Base-by-base conservation (phyloP, 2,113 vertebrate genomes). In the Ptychochromis oligacanthus region DNA sequence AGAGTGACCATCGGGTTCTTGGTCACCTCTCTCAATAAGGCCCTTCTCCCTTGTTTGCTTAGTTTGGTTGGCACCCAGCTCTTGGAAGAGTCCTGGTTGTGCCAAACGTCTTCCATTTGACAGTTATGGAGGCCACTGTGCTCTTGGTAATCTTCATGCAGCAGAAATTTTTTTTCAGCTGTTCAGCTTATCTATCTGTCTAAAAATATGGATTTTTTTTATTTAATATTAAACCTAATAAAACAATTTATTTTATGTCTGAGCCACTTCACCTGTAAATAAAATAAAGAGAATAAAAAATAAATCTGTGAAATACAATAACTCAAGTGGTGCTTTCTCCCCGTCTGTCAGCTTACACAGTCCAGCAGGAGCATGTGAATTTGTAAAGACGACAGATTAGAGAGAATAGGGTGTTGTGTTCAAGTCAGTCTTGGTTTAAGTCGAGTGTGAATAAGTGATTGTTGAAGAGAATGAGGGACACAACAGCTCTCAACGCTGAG, bases 361-460 rank as follows among this genome's bases (percentile, higher is more conserved):
- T 77, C 70, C 65, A 87, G 57, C 5, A 75, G 75, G 65, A 80
- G 79, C 46, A 20, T 77, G 58, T 75, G 81, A 87, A 85, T 88
- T 84, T 82, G 75, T 60, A 43, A 62, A 79, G 79, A 84, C 49
- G 60, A 57, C 84, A 87, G 89, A 91, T 94, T 87, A 89, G 80
- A 86, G 81, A 81, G 82, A 90, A 88, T 58, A 12, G 86, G 57
- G 24, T 85, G 74, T 84, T 86, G 83, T 88, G 81, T 86, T 82
- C 6, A 52, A 84, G 89, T 90, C 72, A 56, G 77, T 67, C 89
- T 85, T 49, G 64, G 91, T 88, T 84, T 87, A 79, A 90, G 81
- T 85, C 60, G 31, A 65, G 67, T 88, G 80, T 90, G 88, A 93
- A 89, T 89, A 77, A 89, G 88, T 86, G 88, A 93, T 92, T 64